Percentiles rank a stretch among this genome's conserved stretches.
Conservation (phyloP, 2,797 vertebrate genomes). For the Hirundo rustica region DNA sequence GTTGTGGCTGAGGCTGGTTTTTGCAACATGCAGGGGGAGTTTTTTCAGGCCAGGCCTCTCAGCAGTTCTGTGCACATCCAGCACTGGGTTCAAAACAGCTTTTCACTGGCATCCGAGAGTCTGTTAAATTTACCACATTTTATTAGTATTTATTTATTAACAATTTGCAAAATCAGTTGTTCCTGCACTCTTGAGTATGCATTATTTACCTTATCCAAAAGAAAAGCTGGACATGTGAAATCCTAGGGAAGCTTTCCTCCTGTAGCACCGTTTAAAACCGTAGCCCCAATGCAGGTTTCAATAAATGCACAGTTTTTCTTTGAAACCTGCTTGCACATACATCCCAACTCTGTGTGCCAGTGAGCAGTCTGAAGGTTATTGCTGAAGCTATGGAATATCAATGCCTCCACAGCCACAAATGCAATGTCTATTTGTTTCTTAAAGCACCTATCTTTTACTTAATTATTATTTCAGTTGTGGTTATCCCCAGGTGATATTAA, state of each 20-base stretch:
- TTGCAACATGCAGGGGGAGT: conserved; percentile 47
- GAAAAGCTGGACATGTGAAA: background rate
- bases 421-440: background rate
- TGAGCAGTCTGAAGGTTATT: background rate
- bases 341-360: background rate
- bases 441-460: background rate
- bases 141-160: background rate
- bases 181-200: background rate
- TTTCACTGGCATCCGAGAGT: background rate
- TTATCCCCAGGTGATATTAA: background rate
- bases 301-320: background rate
- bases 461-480: background rate
- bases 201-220: background rate
- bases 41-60: conserved; percentile 57
- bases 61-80: conserved; percentile 21
- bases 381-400: background rate
- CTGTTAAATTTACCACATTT: background rate
- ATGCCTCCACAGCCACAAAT: background rate
- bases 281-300: background rate
- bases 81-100: background rate
- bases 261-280: background rate
- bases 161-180: background rate
- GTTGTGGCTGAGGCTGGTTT: conserved; percentile 32
- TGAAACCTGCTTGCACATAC: background rate
- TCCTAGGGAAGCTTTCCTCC: background rate